Evolutionary conservation across 2,888 invertebrate genomes (phyloP).

Genomic region (Acanthoscelides obtectus): DNA sequence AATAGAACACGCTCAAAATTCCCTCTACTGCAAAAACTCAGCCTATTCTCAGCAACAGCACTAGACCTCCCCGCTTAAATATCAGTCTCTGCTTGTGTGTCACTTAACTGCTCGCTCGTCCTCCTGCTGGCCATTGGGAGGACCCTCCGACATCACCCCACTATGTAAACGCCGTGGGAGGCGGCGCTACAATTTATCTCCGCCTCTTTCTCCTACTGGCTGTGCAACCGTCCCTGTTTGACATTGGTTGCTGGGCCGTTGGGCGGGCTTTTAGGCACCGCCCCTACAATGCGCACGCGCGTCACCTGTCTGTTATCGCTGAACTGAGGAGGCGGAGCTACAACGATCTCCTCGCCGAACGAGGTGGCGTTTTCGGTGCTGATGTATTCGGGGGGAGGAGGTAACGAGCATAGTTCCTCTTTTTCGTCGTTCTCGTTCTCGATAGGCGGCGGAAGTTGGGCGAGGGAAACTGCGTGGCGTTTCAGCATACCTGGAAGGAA

Average conservation of each 20-base stretch:
- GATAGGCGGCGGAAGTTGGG: conserved; percentile 75
- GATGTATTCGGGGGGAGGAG: conserved; percentile 57
- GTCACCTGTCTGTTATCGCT: conserved; percentile 64
- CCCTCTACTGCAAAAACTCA: background rate
- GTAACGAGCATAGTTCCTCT: conserved; percentile 58
- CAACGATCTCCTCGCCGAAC: conserved; percentile 49
- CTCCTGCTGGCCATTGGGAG: too few relatives aligned
- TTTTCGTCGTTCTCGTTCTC: conserved; percentile 68
- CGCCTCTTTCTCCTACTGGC: conserved; percentile 40
- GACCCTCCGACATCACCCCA: too few relatives aligned
- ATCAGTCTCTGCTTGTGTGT: background rate
- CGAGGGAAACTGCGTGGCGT: conserved; percentile 57
- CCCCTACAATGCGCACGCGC: conserved; percentile 76
- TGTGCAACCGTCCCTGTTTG: conserved; percentile 45
- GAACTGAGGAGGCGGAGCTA: conserved; percentile 88
- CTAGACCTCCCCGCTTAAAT: background rate
- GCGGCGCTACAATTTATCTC: too few relatives aligned
- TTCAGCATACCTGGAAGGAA: conserved; percentile 21
- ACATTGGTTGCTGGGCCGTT: conserved; percentile 28
- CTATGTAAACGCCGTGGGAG: too few relatives aligned
- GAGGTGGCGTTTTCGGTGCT: conserved; percentile 48
- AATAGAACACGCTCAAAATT: background rate
- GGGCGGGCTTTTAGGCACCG: conserved; percentile 63
- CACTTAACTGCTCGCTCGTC: too few relatives aligned
- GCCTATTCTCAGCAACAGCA: background rate